These are phyloP conservation scores for Prunella strophiata DNA, from an alignment of 2,797 vertebrate genomes.

Conservation along the genomic window DNA sequence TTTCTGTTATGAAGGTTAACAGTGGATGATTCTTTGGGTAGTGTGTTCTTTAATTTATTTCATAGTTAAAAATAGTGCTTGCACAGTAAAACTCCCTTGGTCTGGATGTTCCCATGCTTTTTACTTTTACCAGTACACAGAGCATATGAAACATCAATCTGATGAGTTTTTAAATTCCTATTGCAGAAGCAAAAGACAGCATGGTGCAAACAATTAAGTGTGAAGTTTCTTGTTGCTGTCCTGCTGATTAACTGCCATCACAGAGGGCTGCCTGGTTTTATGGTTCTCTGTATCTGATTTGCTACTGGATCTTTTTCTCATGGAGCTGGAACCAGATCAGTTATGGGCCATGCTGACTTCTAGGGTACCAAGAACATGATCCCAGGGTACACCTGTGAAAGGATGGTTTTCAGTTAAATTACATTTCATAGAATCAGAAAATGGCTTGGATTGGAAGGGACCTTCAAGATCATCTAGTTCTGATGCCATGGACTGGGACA, in stretches of 20 bases:
- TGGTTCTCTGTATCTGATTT: neutral
- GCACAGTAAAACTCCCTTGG: neutral
- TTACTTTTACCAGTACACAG: neutral
- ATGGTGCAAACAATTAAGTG: neutral
- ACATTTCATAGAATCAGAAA: neutral
- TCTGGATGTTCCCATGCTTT: neutral
- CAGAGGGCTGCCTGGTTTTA: rapidly evolving
- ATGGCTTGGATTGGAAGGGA: neutral
- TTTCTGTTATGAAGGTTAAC: neutral
- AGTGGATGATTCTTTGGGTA: neutral
- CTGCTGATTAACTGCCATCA: neutral
- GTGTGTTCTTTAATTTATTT: neutral
- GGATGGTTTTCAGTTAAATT: neutral
- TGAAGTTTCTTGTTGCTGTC: neutral
- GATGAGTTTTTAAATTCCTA: neutral
- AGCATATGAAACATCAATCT: neutral
- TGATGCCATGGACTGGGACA: too few relatives aligned
- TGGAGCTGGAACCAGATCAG: neutral
- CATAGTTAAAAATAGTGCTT: neutral
- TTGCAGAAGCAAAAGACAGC: neutral
- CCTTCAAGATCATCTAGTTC: neutral
- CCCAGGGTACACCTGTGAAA: neutral
- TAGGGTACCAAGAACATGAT: neutral
- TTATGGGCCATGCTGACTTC: neutral
- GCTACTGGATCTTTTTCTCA: neutral